Percentiles rank a stretch among this genome's conserved stretches.
Evolutionary conservation across 37 sponge, comb jelly and placozoan genomes (phyloP).

Genomic region (Petrosia ficiformis): DNA sequence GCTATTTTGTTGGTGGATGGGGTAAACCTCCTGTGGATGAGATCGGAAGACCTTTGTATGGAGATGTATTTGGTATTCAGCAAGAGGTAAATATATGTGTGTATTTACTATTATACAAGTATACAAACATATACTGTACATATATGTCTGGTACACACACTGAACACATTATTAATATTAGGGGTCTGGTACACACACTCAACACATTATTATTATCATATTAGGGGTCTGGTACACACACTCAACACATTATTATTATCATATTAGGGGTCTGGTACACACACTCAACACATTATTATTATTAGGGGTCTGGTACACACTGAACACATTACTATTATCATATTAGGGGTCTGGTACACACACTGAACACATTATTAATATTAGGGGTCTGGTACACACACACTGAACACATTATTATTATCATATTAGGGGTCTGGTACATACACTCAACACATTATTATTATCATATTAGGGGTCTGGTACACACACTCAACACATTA

Average conservation of each 20-base stretch:
- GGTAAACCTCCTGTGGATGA: conserved; percentile 99
- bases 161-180: neutral
- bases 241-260: too few species aligned
- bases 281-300: neutral
- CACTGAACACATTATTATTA: neutral
- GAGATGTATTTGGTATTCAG: conserved; percentile 96
- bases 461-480: too few species aligned
- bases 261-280: neutral
- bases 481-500: too few species aligned
- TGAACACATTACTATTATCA: too few species aligned
- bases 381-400: neutral
- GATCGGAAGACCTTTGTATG: conserved; percentile 94
- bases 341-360: too few species aligned
- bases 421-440: neutral
- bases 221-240: too few species aligned
- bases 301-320: neutral
- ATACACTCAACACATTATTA: too few species aligned
- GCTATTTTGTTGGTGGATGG: conserved; percentile 97
- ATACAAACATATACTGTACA: too few species aligned
- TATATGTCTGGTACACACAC: neutral
- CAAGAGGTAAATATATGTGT: neutral
- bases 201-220: too few species aligned
- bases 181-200: neutral
- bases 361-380: too few species aligned
- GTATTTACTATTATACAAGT: neutral